phyloP scores from a whole-genome alignment of 2,113 vertebrate genomes.

The Penelope pileata region DNA sequence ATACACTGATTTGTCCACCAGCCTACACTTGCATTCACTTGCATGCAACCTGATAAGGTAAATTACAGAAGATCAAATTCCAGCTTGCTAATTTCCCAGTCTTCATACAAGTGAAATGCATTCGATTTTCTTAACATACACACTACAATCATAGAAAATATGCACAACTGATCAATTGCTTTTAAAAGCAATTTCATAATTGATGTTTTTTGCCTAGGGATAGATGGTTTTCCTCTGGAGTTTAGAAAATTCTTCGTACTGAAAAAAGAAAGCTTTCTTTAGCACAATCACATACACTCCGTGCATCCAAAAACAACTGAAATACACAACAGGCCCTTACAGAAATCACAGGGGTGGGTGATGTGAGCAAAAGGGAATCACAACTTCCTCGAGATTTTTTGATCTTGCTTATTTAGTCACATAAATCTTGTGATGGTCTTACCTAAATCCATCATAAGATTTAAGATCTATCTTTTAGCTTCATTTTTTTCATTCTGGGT shows the following conservation, averaged over 20 bases:
- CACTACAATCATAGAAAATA: not conserved
- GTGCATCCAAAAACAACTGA: not conserved
- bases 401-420: not conserved
- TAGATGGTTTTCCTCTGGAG: not conserved
- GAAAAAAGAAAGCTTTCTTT: not conserved
- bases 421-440: not conserved
- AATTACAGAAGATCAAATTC: not conserved
- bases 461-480: not conserved
- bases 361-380: no score
- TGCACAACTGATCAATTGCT: not conserved
- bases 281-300: not conserved
- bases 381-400: not conserved
- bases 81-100: not conserved
- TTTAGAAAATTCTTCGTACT: not conserved
- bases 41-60: not conserved
- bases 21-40: rapidly evolving
- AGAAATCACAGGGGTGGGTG: not conserved
- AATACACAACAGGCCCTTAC: not conserved
- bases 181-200: not conserved
- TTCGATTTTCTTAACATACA: not conserved
- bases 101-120: not conserved
- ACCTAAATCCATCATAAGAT: not conserved
- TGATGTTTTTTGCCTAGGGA: not conserved
- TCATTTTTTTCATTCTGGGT: not conserved
- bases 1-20: rapidly evolving